Evolutionary conservation across 2,888 invertebrate species (phyloP), one percentile per base, ranked within the genome.

Genomic region (Strigamia maritima): DNA sequence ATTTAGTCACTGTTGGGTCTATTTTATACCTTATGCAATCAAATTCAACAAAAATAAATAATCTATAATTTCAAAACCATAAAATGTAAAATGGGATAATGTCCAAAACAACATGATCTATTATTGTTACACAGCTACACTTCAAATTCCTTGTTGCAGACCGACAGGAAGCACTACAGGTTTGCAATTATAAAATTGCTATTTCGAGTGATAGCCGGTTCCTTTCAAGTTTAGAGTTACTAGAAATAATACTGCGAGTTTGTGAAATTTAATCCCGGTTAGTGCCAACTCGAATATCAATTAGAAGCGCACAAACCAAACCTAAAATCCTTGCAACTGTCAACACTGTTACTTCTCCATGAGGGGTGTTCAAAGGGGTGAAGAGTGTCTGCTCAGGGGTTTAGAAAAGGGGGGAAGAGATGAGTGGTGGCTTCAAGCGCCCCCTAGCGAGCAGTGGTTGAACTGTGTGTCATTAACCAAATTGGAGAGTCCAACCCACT

Each of bases 381-480:
- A 60, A 16, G 60, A 60, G 60, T 60, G 60, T 19, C 40, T 44
- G 40, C 40, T 44, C 10, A 44, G 40, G 40, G 40, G 40, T 44
- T 44, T 44, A 44, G 40, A 1, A n/a, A 60, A 4, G 60, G 60
- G 60, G 60, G 22, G 4, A 60, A 19, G 60, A 24, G 24, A 60
- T 19, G 60, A 60, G 60, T 60, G 60, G 60, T 60, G 60, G 60
- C n/a, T 60, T 60, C 60, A 19, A 60, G 19, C 60, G 22, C 60
- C 60, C 60, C 60, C 60, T 60, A 60, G 60, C 24, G 60, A 60
- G 60, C 60, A 60, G 60, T 60, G 60, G 60, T 60, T 24, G 60
- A 60, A 60, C 60, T 60, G 60, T 24, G 60, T 60, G 60, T 60
- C 60, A 60, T 60, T 60, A 60, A 60, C 60, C 60, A 60, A 60